Base-by-base conservation (phyloP, 2,888 invertebrate species). In the Amiota communis region DNA sequence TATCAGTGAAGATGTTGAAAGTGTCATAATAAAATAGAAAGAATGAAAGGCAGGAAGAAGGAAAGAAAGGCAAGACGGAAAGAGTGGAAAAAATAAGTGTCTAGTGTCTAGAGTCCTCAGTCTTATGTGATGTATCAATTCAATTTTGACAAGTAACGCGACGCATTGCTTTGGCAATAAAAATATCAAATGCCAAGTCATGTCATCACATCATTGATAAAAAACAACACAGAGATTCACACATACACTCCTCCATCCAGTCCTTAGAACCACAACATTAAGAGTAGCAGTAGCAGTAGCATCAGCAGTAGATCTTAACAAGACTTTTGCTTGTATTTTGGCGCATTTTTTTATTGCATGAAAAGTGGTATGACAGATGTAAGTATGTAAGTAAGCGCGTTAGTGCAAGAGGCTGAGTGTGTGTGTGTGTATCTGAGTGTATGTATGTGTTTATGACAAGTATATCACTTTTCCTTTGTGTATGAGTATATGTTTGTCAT, bases 361-460 rank as follows among this genome's bases (percentile, higher is more conserved):
- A 79, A 79, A 84, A 84, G 78, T 81, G 78, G 4, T 83, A 84
- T 79, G 84, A 83, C 83, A 83, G 84, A 83, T 82, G 83, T 80
- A 80, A 59, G 15, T 48, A 17, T 15, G 11, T n/a, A n/a, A 64
- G n/a, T 17, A 57, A 51, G 69, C 17, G 71, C 49, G 57, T 48
- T 49, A 77, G 74, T 59, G 20, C 67, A 36, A 15, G 9, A 53
- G 11, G 64, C 12, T n/a, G 63, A 51, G 69, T 17, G 71, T 48
- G 64, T 46, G 48, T 78, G 74, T 17, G 71, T 46, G 63, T 46
- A 13, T 13, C 63, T 63, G n/a, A n/a, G n/a, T n/a, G n/a, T n/a
- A n/a, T 46, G 36, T 63, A n/a, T 67, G 61, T 48, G 48, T 76
- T 73, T 81, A 81, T 53, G 53, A 36, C 6, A 36, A 36, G 36